phyloP scores from a whole-genome alignment of 2,113 vertebrate species.

The Motacilla tschutschensis region DNA sequence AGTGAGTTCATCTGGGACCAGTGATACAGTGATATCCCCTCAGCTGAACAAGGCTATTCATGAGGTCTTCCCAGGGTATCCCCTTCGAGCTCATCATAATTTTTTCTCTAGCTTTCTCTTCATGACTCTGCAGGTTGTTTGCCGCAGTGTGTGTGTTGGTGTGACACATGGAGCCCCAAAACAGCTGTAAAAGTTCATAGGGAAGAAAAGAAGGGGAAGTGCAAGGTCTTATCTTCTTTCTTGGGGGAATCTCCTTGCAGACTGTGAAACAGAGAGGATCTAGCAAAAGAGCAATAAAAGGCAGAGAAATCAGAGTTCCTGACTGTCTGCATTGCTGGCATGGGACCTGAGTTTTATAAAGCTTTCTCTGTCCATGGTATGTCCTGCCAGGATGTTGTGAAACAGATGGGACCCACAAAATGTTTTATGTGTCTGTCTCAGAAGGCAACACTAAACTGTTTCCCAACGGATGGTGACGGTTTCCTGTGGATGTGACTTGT shows the following conservation, averaged over 20 bases:
- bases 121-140: neutral
- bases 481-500: neutral
- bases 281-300: neutral
- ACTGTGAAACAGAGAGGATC: neutral
- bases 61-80: neutral
- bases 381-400: neutral
- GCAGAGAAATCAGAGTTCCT: neutral
- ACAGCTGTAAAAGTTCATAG: neutral
- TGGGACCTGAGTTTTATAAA: neutral
- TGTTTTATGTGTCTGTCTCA: neutral
- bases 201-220: neutral
- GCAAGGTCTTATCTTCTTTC: neutral
- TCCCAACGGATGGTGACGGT: neutral
- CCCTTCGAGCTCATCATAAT: neutral
- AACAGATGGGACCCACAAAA: neutral
- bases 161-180: neutral
- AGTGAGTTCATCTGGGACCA: neutral
- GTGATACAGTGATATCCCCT: neutral
- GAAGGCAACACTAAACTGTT: neutral
- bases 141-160: neutral
- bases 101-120: neutral
- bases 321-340: neutral
- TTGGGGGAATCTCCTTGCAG: neutral
- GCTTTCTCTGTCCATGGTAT: neutral
- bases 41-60: neutral